phyloP scores from a whole-genome alignment of 1,140 invertebrate genomes.

The Piezodorus guildinii region DNA sequence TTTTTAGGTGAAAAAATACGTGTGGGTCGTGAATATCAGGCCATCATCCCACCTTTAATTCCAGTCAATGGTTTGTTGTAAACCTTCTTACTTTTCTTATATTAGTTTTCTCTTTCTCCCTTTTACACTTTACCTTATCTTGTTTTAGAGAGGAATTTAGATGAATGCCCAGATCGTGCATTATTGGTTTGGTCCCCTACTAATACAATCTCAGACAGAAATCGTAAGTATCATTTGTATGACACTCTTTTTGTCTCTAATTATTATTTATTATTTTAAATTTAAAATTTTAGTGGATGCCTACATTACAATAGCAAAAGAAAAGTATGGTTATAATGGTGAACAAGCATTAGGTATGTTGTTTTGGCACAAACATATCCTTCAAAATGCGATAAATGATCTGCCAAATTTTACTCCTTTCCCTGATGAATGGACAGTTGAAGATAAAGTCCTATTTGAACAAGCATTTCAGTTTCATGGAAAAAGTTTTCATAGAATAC shows the following conservation, averaged over 20 bases:
- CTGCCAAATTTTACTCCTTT: conserved; percentile 94
- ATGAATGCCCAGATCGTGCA: conserved; percentile 62
- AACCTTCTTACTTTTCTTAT: not conserved
- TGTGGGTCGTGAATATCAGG: conserved; percentile 88
- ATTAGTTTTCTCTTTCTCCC: conserved; percentile 11
- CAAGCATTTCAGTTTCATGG: conserved; percentile 97
- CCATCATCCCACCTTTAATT: conserved; percentile 67
- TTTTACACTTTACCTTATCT: not conserved
- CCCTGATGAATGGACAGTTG: conserved; percentile 95
- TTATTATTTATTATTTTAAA: conserved; percentile 5
- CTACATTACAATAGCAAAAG: conserved; percentile 88
- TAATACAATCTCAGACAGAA: conserved; percentile 69
- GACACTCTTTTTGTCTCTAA: not conserved
- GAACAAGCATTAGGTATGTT: conserved; percentile 96
- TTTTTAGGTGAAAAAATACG: conserved; percentile 78
- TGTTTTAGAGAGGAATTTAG: conserved; percentile 44
- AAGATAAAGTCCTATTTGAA: conserved; percentile 96
- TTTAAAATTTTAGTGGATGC: conserved; percentile 60
- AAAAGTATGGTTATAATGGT: conserved; percentile 94
- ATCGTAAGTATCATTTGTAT: conserved; percentile 50
- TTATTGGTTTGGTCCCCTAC: conserved; percentile 92
- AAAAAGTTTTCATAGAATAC: conserved; percentile 93
- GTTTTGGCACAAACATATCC: conserved; percentile 96
- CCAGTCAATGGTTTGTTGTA: conserved; percentile 42
- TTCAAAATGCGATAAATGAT: conserved; percentile 82